These are phyloP conservation scores for Lasioglossum zephyrum DNA, from an alignment of 2,888 invertebrate species.

Conservation along the genomic window DNA sequence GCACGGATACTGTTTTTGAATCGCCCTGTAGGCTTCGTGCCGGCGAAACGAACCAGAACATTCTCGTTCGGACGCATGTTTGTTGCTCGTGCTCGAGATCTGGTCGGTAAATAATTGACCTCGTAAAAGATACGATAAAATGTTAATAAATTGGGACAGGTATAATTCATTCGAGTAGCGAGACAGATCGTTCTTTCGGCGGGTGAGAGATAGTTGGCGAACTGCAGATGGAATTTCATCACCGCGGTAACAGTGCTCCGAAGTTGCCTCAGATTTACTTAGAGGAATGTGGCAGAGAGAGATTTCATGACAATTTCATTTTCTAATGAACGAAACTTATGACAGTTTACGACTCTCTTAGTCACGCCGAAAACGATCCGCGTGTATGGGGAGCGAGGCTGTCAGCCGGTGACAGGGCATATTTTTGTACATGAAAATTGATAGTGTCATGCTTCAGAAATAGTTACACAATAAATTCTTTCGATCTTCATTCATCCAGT, in stretches of 20 bases:
- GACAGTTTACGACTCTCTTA: conserved; percentile 10
- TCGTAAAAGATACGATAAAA: conserved; percentile 16
- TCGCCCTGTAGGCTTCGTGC: background rate
- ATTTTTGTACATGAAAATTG: background rate
- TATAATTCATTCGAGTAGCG: background rate
- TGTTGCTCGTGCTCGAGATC: background rate
- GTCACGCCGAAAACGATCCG: background rate
- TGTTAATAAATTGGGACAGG: conserved; percentile 6
- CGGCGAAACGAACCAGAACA: background rate
- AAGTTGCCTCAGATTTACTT: conserved; percentile 13
- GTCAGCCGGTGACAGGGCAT: background rate
- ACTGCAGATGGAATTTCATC: conserved; percentile 9
- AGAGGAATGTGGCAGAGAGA: background rate
- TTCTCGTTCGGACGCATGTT: background rate
- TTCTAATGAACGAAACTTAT: background rate
- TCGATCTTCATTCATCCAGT: background rate
- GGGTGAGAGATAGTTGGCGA: background rate
- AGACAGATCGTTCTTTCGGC: background rate
- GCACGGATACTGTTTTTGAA: background rate
- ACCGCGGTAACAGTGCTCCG: background rate
- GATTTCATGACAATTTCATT: conserved; percentile 5
- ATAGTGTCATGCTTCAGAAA: background rate
- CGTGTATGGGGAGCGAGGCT: background rate
- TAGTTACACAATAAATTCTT: background rate
- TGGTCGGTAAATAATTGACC: background rate